A percentile compares a stretch with the other conserved stretches of the same genome.
Evolutionary conservation across 2,113 vertebrate genomes (phyloP).

Genomic region (Ornithorhynchus anatinus): DNA sequence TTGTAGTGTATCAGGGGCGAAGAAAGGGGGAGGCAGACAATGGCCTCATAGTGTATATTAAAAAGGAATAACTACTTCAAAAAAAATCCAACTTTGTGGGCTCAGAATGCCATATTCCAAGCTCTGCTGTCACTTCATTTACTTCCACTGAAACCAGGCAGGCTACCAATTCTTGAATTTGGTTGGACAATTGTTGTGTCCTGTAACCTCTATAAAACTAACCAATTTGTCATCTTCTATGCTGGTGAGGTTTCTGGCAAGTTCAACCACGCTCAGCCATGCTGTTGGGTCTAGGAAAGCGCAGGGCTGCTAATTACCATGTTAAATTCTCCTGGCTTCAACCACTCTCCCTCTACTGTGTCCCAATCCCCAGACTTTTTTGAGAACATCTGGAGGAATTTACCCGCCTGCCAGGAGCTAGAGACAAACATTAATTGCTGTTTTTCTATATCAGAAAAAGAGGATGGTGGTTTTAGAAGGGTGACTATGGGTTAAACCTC

Average conservation of each 20-base stretch:
- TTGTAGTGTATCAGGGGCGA: too few species aligned
- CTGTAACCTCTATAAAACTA: slow-evolving; percentile 40
- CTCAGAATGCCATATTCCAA: too few species aligned
- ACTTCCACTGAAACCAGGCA: too few species aligned
- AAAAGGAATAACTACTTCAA: too few species aligned
- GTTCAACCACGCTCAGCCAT: slow-evolving; percentile 18
- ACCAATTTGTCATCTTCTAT: slow-evolving; percentile 45
- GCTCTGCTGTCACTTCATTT: too few species aligned
- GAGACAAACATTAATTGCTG: slow-evolving; percentile 54
- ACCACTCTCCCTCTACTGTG: slow-evolving; percentile 49
- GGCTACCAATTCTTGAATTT: too few species aligned
- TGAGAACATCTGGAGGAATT: slow-evolving; percentile 44
- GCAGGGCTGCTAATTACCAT: slow-evolving; percentile 61
- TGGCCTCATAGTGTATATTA: too few species aligned
- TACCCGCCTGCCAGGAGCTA: slow-evolving; percentile 51
- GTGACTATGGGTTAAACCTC: slow-evolving; percentile 46
- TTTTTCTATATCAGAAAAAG: slow-evolving; percentile 44
- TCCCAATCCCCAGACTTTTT: slow-evolving; percentile 53
- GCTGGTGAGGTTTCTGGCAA: slow-evolving; percentile 36
- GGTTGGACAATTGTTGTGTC: slow-evolving; percentile 43
- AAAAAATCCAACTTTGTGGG: too few species aligned
- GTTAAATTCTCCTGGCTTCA: slow-evolving; percentile 62
- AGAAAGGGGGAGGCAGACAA: too few species aligned
- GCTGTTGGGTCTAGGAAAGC: slow-evolving; percentile 35
- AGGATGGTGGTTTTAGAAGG: slow-evolving; percentile 36